A percentile compares a stretch with the other conserved stretches of the same genome.
Evolutionary conservation across 2,888 invertebrate species (phyloP).

Genomic region (Spilosoma lubricipeda): DNA sequence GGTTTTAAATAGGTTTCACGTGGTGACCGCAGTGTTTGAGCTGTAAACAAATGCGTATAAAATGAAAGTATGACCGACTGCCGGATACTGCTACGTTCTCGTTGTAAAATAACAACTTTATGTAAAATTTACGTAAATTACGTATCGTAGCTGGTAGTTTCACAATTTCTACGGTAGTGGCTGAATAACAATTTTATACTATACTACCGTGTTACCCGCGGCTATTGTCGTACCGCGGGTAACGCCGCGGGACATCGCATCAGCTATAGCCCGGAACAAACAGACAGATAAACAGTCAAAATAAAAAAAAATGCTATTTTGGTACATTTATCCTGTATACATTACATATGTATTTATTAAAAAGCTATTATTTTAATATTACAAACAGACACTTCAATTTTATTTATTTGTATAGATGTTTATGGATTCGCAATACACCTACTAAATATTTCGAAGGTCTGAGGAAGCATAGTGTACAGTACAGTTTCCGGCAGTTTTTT

Average conservation of each 20-base stretch:
- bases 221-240: too few relatives aligned
- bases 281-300: too few relatives aligned
- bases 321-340: too few relatives aligned
- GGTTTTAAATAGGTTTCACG: constrained; percentile 40
- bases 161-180: background rate
- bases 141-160: background rate
- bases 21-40: constrained; percentile 26
- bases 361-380: too few relatives aligned
- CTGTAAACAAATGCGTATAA: constrained; percentile 8
- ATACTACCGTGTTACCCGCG: too few relatives aligned
- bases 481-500: background rate
- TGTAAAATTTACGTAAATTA: background rate
- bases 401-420: too few relatives aligned
- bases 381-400: too few relatives aligned
- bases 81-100: background rate
- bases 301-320: too few relatives aligned
- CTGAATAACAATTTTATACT: background rate
- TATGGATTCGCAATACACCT: too few relatives aligned
- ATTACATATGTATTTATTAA: too few relatives aligned
- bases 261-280: too few relatives aligned
- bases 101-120: background rate
- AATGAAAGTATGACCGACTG: constrained; percentile 8
- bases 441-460: background rate
- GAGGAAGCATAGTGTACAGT: background rate
- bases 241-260: too few relatives aligned